phyloP scores from a whole-genome alignment of 2,888 invertebrate genomes.

The Malachius bipustulatus region DNA sequence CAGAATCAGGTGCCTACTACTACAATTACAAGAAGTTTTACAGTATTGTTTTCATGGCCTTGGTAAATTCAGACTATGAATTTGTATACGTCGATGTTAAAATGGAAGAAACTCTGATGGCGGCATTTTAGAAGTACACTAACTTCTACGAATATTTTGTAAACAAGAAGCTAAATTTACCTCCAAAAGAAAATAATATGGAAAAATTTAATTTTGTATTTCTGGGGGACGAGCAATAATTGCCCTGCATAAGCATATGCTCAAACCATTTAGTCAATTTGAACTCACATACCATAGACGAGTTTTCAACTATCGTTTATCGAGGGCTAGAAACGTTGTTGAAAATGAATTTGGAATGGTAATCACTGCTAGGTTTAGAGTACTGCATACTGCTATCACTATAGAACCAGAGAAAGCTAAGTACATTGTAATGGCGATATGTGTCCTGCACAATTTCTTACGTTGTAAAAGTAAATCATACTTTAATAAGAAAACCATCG shows the following conservation, averaged over 20 bases:
- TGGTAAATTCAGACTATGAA: no score
- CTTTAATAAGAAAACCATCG: conserved; percentile 1
- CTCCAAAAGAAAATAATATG: conserved; percentile 7
- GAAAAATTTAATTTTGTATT: conserved; percentile 10
- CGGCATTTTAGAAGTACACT: conserved; percentile 16
- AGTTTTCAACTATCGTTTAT: no score
- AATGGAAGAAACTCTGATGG: conserved; percentile 19
- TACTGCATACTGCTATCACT: conserved; percentile 4
- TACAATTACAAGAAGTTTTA: conserved; percentile 24
- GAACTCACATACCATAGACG: conserved; percentile 10
- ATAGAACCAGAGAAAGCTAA: neutral
- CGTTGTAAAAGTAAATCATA: conserved; percentile 2
- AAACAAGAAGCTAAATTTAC: conserved; percentile 12
- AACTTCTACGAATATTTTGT: conserved; percentile 13
- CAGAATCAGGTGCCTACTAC: conserved; percentile 21
- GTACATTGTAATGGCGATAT: conserved; percentile 5
- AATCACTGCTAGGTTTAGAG: no score
- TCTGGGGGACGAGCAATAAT: conserved; percentile 10
- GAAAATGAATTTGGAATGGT: no score
- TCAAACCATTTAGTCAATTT: conserved; percentile 10
- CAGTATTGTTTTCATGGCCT: no score
- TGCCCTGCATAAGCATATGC: conserved; percentile 9
- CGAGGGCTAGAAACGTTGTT: no score
- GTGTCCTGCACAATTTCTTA: conserved; percentile 4
- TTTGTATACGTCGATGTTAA: no score